Evolutionary conservation across 2,797 vertebrate species (phyloP).

Genomic region (Hydrocynus forskahlii): DNA sequence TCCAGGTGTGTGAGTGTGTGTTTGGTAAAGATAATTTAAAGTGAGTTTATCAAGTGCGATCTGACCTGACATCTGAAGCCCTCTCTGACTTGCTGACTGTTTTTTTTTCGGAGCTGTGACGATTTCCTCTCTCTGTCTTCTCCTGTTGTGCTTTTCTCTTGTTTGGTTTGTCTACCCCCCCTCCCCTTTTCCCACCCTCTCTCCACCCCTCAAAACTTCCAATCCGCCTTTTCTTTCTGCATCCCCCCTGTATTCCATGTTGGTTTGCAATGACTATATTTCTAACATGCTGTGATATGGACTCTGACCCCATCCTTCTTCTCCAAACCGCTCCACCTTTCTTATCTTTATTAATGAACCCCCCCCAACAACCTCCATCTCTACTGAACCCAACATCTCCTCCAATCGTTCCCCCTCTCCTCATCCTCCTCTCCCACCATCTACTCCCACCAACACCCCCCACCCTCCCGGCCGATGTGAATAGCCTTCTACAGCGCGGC

Average conservation of each 20-base stretch:
- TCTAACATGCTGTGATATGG: not conserved
- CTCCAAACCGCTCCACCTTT: conserved; percentile 17
- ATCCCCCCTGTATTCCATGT: conserved; percentile 27
- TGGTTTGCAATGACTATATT: conserved; percentile 1
- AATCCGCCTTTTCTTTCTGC: conserved; percentile 29
- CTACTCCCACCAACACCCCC: conserved; percentile 11
- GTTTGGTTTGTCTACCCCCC: conserved; percentile 28
- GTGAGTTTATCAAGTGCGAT: conserved; percentile 21
- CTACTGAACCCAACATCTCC: conserved; percentile 14
- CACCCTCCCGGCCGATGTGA: conserved; percentile 20
- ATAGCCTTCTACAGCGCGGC: conserved; percentile 93
- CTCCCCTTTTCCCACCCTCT: conserved; percentile 17
- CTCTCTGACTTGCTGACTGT: conserved; percentile 61
- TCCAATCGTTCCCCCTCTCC: not conserved
- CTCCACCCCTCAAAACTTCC: conserved; percentile 26
- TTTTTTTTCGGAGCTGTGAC: conserved; percentile 52
- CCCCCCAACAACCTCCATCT: conserved; percentile 37
- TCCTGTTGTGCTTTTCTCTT: conserved; percentile 39
- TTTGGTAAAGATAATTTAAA: conserved; percentile 21
- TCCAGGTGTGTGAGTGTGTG: conserved; percentile 12
- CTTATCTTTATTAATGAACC: conserved; percentile 19
- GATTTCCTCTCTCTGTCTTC: conserved; percentile 42
- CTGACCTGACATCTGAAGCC: conserved; percentile 66
- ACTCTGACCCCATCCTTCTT: not conserved
- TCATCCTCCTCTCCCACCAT: conserved; percentile 45